Percentiles rank a stretch among this genome's conserved stretches.
phyloP scores from a whole-genome alignment of 2,113 vertebrate genomes.

The Pycnonotus jocosus region DNA sequence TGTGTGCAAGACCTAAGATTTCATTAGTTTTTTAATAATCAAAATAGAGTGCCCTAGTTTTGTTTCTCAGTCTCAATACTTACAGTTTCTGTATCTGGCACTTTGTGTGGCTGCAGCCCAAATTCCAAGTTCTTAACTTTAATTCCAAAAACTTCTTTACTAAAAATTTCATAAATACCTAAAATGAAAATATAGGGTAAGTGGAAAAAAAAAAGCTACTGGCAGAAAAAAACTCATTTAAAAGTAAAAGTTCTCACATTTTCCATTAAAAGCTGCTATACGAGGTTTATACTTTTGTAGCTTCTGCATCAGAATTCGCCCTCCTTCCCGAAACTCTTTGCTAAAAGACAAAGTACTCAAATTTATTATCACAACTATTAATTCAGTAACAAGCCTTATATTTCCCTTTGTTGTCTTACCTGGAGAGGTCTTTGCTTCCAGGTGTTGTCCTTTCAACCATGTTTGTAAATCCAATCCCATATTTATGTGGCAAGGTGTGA shows the following conservation, averaged over 20 bases:
- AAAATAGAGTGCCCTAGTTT: not conserved
- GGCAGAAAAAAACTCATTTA: not conserved
- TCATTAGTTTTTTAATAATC: not conserved
- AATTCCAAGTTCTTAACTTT: conserved; percentile 96
- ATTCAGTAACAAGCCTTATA: not conserved
- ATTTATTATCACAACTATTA: not conserved
- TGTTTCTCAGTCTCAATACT: conserved; percentile 7
- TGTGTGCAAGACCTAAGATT: not conserved
- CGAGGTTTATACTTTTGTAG: conserved; percentile 91
- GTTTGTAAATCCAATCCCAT: conserved; percentile 97
- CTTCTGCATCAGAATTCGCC: conserved; percentile 93
- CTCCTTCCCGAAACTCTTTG: conserved; percentile 97
- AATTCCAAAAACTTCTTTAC: conserved; percentile 96
- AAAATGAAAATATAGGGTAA: conserved; percentile 42
- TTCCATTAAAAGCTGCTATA: conserved; percentile 98
- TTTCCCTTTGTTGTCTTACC: conserved; percentile 57
- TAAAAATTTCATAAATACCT: conserved; percentile 99
- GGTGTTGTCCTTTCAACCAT: conserved; percentile 97
- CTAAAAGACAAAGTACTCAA: conserved; percentile 69
- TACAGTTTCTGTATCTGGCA: conserved; percentile 95
- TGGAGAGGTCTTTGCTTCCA: conserved; percentile 95
- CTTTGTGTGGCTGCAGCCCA: conserved; percentile 93
- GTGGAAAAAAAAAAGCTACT: not conserved
- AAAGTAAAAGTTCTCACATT: conserved; percentile 82
- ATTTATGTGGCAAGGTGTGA: conserved; percentile 85